phyloP scores from a whole-genome alignment of 1,140 invertebrate species.

The Heterodera schachtii region DNA sequence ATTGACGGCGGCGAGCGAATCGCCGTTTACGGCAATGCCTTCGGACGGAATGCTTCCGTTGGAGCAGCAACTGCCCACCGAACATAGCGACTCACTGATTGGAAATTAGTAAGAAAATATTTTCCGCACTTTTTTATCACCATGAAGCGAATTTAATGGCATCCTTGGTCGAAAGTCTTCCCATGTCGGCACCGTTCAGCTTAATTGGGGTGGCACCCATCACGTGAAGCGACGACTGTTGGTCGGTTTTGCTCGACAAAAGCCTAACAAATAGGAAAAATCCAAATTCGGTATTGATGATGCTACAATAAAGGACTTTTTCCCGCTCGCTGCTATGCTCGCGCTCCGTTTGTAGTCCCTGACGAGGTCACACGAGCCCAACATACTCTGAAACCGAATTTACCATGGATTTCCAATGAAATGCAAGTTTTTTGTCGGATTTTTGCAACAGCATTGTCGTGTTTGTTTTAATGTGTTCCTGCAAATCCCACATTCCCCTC shows the following conservation, averaged over 20 bases:
- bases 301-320: slow-evolving; percentile 20
- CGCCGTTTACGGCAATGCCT: neutral
- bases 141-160: neutral
- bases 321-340: slow-evolving; percentile 34
- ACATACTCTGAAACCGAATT: slow-evolving; percentile 67
- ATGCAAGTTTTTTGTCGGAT: too few relatives aligned
- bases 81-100: slow-evolving; percentile 70
- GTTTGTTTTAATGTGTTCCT: too few relatives aligned
- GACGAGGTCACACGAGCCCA: slow-evolving; percentile 77
- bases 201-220: slow-evolving; percentile 69
- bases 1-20: neutral
- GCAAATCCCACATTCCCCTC: too few relatives aligned
- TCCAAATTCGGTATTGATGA: neutral
- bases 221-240: slow-evolving; percentile 44
- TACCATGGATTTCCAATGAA: neutral
- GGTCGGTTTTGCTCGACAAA: neutral
- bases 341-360: slow-evolving; percentile 78
- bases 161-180: neutral
- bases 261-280: too few relatives aligned
- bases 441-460: too few relatives aligned
- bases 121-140: neutral
- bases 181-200: slow-evolving; percentile 68
- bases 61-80: slow-evolving; percentile 62
- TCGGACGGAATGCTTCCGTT: slow-evolving; percentile 65
- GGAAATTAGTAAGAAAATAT: neutral